A percentile compares a stretch with the other conserved stretches of the same genome.
These are phyloP conservation scores for Eueremaeus valkanovi DNA, from an alignment of 2,888 invertebrate genomes.

Conservation along the genomic window DNA sequence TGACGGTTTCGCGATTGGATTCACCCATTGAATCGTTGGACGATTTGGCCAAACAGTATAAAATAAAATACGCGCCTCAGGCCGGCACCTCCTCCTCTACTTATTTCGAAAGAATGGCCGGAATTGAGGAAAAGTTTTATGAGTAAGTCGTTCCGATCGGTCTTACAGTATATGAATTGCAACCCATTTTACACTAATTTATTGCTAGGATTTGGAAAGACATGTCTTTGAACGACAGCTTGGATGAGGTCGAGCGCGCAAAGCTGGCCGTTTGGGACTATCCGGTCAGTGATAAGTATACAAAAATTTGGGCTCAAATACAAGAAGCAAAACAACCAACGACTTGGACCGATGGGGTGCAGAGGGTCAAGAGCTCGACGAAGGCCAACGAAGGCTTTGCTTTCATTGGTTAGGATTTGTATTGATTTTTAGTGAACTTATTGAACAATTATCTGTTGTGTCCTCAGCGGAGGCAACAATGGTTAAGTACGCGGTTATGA, in stretches of 20 bases:
- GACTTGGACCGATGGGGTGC: conserved; percentile 68
- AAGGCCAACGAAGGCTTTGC: conserved; percentile 62
- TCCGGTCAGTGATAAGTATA: conserved; percentile 95
- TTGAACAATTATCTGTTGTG: no score
- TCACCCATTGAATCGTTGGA: conserved; percentile 89
- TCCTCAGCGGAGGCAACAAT: conserved; percentile 79
- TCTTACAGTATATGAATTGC: neutral
- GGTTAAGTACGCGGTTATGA: conserved; percentile 72
- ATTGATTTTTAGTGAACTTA: neutral
- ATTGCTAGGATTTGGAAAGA: conserved; percentile 79
- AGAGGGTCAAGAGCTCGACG: conserved; percentile 58
- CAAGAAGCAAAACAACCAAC: conserved; percentile 74
- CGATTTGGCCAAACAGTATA: conserved; percentile 90
- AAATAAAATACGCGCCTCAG: conserved; percentile 89
- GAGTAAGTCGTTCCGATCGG: conserved; percentile 62
- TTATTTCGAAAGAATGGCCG: conserved; percentile 92
- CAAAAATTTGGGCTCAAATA: conserved; percentile 98
- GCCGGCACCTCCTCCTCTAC: conserved; percentile 83
- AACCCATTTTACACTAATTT: neutral
- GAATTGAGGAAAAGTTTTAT: conserved; percentile 89
- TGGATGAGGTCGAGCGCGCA: conserved; percentile 81
- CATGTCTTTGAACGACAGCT: conserved; percentile 89
- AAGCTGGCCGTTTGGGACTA: conserved; percentile 98
- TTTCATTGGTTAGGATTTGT: conserved; percentile 63
- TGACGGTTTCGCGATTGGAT: conserved; percentile 83